Evolutionary conservation across 2,888 invertebrate genomes (phyloP).

Genomic region (Nephrotoma appendiculata): DNA sequence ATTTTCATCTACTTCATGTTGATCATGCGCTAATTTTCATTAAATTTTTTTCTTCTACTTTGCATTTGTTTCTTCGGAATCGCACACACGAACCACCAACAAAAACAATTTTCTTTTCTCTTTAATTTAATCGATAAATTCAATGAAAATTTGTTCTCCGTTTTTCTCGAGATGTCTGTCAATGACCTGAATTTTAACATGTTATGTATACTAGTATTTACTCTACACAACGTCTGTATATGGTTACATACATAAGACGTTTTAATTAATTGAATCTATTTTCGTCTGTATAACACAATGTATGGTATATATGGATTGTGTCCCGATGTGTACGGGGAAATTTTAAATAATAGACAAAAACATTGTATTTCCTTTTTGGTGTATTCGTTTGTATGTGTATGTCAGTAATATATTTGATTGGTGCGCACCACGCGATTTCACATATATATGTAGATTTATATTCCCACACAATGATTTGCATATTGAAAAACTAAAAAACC

Average conservation of each 20-base stretch:
- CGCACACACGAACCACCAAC: neutral
- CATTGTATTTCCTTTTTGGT: neutral
- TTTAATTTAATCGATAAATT: constrained; percentile 4
- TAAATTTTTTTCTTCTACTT: constrained; percentile 1
- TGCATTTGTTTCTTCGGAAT: neutral
- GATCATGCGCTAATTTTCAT: constrained; percentile 3
- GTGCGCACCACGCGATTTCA: neutral
- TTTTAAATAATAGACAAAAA: neutral
- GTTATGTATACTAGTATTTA: neutral
- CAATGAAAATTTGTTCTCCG: neutral
- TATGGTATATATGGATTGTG: neutral
- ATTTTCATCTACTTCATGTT: neutral
- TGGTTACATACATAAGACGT: neutral
- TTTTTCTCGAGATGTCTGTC: neutral
- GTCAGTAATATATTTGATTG: neutral
- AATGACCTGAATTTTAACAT: neutral
- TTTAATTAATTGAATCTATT: neutral
- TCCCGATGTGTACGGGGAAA: neutral
- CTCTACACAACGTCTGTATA: neutral
- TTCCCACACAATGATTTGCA: neutral
- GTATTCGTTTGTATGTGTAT: neutral
- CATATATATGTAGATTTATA: neutral
- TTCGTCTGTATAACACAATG: neutral
- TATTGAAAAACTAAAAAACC: neutral
- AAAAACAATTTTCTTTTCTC: neutral